These are phyloP conservation scores for Hirudinaria manillensis DNA, from an alignment of 2,888 invertebrate species.

Conservation along the genomic window DNA sequence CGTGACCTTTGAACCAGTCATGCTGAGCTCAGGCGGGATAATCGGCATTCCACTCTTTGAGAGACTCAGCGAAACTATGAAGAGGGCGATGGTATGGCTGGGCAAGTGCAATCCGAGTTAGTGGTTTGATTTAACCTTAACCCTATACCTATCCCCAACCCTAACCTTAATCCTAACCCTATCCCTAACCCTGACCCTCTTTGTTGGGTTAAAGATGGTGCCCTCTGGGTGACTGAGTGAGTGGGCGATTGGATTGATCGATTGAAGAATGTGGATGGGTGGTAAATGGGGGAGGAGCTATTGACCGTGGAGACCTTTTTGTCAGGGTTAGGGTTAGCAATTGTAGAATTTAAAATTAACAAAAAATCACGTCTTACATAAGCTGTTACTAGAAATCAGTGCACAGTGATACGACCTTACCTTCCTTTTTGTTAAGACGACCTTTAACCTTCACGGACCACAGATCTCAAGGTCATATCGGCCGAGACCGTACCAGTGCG, in stretches of 20 bases:
- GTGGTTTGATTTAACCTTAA: too few relatives aligned
- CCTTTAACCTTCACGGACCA: neutral
- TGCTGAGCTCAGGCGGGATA: slow-evolving; percentile 41
- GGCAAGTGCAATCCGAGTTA: slow-evolving; percentile 35
- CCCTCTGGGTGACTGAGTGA: neutral
- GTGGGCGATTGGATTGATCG: neutral
- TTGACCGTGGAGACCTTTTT: neutral
- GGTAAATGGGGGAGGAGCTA: neutral
- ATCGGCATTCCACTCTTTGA: slow-evolving; percentile 42
- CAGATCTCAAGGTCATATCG: slow-evolving; percentile 38
- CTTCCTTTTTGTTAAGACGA: too few relatives aligned
- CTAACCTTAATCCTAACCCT: too few relatives aligned
- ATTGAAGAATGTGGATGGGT: neutral
- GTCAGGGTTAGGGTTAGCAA: too few relatives aligned
- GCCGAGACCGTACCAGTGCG: slow-evolving; percentile 42
- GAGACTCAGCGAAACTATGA: slow-evolving; percentile 40
- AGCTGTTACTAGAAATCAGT: too few relatives aligned
- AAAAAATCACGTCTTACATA: too few relatives aligned
- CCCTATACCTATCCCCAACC: too few relatives aligned
- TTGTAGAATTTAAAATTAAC: too few relatives aligned
- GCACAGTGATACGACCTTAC: too few relatives aligned
- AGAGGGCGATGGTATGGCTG: slow-evolving; percentile 40
- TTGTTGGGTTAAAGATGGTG: neutral
- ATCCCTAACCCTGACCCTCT: neutral
- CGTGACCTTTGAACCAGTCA: slow-evolving; percentile 40